Percentiles rank a stretch among this genome's conserved stretches.
Conservation (phyloP, 2,888 invertebrate genomes). For the Eupithecia inturbata region DNA sequence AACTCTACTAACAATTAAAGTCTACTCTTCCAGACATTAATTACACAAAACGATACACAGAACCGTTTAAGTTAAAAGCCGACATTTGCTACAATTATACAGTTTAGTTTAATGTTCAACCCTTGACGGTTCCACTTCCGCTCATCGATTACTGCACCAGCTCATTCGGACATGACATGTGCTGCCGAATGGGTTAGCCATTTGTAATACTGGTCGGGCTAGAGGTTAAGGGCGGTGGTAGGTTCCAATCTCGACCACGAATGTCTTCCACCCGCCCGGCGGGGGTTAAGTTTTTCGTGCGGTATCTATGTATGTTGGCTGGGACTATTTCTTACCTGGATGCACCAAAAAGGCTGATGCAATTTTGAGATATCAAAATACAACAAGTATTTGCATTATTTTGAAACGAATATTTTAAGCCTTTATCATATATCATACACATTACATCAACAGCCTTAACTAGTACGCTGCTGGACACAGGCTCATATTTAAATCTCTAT, state of each 20-base stretch:
- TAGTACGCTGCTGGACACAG: no score
- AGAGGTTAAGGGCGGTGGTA: not conserved
- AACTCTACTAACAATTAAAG: not conserved
- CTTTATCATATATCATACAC: no score
- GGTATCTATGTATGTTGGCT: not conserved
- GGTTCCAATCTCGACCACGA: not conserved
- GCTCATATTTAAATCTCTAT: no score
- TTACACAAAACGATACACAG: slow-evolving; percentile 41
- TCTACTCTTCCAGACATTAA: slow-evolving; percentile 6
- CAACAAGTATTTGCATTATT: no score
- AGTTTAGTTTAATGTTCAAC: slow-evolving; percentile 51
- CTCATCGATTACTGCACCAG: slow-evolving; percentile 47
- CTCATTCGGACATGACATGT: slow-evolving; percentile 54
- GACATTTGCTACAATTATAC: slow-evolving; percentile 70
- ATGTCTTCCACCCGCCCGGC: not conserved
- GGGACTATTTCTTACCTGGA: no score
- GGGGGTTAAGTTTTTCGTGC: not conserved
- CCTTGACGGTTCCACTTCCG: slow-evolving; percentile 54
- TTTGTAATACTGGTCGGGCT: slow-evolving; percentile 21
- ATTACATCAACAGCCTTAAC: no score
- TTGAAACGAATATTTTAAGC: no score
- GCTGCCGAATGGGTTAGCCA: slow-evolving; percentile 32
- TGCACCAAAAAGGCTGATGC: no score
- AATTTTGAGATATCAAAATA: no score
- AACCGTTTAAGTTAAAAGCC: slow-evolving; percentile 44